Base-by-base conservation (phyloP, 2,113 vertebrate genomes). In the Vidua chalybeata region DNA sequence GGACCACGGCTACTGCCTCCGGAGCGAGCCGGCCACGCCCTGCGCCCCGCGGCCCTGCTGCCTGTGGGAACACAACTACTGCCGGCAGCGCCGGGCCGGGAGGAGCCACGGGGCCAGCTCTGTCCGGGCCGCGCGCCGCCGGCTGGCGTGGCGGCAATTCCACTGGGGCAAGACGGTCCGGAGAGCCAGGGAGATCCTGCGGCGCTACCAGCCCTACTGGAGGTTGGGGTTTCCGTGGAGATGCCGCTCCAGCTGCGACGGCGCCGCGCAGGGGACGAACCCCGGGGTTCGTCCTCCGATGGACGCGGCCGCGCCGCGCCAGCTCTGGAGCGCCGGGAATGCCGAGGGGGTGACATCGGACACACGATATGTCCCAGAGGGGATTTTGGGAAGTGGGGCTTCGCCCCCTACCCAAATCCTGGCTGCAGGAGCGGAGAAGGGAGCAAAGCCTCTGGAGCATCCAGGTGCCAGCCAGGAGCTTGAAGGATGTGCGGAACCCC, bases 301-400 rank as follows among this genome's bases (percentile, higher is more conserved):
- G 9, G 73, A 17, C 0, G 21, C 2, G 13, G 52, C 26, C 0
- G 26, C 3, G 1, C 56, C 13, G 2, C 0, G 23, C 3, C 6
- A 27, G 18, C 39, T 33, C 55, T 19, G 0, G 18, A 46, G n/a
- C 2, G 3, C 66, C 3, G 0, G 58, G 49, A 56, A 27, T 1
- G 12, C 43, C 10, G 2, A 11, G 19, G 15, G 15, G 23, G 33
- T 1, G 46, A 6, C 27, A 0, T 0, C 2, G 3, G 61, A 61
- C 9, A 1, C 1, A 1, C 15, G 0, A 1, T 0, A 3, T 2
- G 6, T 4, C 4, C 46, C 10, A 0, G 12, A 28, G 22, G 10
- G 39, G 16, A 14, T 8, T 46, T 39, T 37, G 54, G 33, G 20
- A 54, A 21, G 1, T 1, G 39, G 10, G 20, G 9, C 3, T 17